Evolutionary conservation across 2,888 invertebrate genomes (phyloP), one percentile per base, ranked within the genome.

Genomic region (Spodoptera picta): DNA sequence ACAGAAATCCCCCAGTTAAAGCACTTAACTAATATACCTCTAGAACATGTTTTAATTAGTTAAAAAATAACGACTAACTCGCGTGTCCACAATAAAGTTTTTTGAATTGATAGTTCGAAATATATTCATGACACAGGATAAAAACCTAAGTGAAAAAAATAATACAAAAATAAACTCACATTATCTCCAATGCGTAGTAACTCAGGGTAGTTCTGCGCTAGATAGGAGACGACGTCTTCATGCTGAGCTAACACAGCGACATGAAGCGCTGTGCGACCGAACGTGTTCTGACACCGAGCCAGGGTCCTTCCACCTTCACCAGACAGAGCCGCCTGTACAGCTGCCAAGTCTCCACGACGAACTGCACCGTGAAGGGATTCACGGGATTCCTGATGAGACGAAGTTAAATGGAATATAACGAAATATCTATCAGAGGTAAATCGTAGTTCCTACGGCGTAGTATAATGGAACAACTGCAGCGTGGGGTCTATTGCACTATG

Each of bases 201-300:
- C 75, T 97, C 97, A 0, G 97, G 96, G 86, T 96, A 97, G 42
- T 95, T 95, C 68, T 96, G 96, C 0, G 97, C 97, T 60, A 99
- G 93, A 82, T 96, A 97, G 66, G 97, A 96, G 0, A 98, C 97
- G 31, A 98, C 96, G 62, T 98, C 97, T 73, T 97, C 97, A 59
- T 97, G 96, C 81, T 98, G 97, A 61, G 97, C 96, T 11, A 99
- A 92, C 12, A 98, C 97, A 0, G 98, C 98, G 55, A 98, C 96
- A 85, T 99, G 99, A 23, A 99, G 92, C 0, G 98, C 95, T 59
- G 97, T 97, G 65, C 98, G 95, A 6, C 98, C 97, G 87, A 95
- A 95, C n/a, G 95, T 92, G 85, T 97, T 97, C 85, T 96, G 97
- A 0, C 90, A 89, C 9, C 90, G 85, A 2, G 92, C 91, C 60